Base-by-base conservation (phyloP, 1,140 invertebrate genomes). In the Diabrotica virgifera region DNA sequence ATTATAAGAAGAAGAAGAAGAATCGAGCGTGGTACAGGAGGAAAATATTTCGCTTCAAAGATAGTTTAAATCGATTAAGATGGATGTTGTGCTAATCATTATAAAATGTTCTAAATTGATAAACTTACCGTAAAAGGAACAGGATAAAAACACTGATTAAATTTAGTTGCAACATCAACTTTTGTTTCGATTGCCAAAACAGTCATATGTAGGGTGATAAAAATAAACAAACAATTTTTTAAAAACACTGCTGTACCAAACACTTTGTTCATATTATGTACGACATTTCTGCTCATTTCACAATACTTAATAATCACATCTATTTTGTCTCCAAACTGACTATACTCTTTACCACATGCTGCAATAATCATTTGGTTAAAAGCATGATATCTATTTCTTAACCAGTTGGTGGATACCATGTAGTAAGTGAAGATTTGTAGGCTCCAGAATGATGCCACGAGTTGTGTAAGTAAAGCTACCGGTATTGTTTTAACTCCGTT, bases 61-160 rank as follows among this genome's bases (percentile, higher is more conserved):
- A n/a, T n/a, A n/a, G n/a, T n/a, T n/a, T n/a, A n/a, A n/a, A n/a
- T n/a, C n/a, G n/a, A 4, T 24, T 24, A 24, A 24, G 4, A 24
- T 24, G 4, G 24, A 24, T 24, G 24, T 24, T 24, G 1, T 24
- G 24, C 24, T 24, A 24, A 24, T n/a, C n/a, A n/a, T 24, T 24
- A 24, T 24, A 24, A 24, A 24, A 24, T 24, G 4, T 24, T 2
- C 4, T 24, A 1, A 24, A 24, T 24, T 24, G 1, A 24, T 24
- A 37, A 57, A 50, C 58, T 59, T 14, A 59, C 58, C 58, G 35
- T 11, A 50, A 46, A 46, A 46, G 40, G 40, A 46, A 46, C n/a
- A 3, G 40, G 40, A 46, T 46, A 46, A 8, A n/a, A 46, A 10
- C 4, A 46, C 8, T n/a, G 40, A n/a, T 5, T n/a, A 3, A 46